phyloP scores from a whole-genome alignment of 2,888 invertebrate species.

The Metellina segmentata region DNA sequence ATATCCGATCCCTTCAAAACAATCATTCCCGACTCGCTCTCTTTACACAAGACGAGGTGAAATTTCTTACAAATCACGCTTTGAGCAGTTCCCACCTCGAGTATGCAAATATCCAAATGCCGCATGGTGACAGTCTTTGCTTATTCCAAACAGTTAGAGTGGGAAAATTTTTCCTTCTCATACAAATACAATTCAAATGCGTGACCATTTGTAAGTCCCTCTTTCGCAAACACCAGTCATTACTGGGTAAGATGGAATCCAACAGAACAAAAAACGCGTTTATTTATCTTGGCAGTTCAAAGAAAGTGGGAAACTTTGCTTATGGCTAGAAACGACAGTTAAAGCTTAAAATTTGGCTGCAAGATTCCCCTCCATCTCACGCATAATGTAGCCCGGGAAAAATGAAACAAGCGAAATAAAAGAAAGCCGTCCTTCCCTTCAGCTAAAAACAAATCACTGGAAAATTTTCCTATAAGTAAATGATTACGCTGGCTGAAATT shows the following conservation, averaged over 20 bases:
- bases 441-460: slow-evolving; percentile 21
- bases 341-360: slow-evolving; percentile 21
- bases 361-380: slow-evolving; percentile 3
- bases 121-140: neutral
- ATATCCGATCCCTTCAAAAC: too few relatives aligned
- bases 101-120: neutral
- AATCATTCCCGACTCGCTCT: too few relatives aligned
- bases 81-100: neutral
- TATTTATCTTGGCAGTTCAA: slow-evolving; percentile 30
- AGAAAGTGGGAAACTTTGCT: slow-evolving; percentile 28
- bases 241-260: neutral
- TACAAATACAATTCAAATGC: slow-evolving; percentile 24
- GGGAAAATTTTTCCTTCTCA: slow-evolving; percentile 1
- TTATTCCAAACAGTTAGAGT: slow-evolving; percentile 10
- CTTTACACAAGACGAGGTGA: too few relatives aligned
- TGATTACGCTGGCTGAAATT: slow-evolving; percentile 46
- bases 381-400: slow-evolving; percentile 14
- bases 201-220: slow-evolving; percentile 21
- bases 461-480: slow-evolving; percentile 35
- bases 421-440: neutral
- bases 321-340: slow-evolving; percentile 22
- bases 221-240: slow-evolving; percentile 15
- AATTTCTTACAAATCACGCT: too few relatives aligned
- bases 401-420: too few relatives aligned
- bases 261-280: slow-evolving; percentile 10